Conservation (phyloP, 2,797 vertebrate species). For the Manis crassicaudata region DNA sequence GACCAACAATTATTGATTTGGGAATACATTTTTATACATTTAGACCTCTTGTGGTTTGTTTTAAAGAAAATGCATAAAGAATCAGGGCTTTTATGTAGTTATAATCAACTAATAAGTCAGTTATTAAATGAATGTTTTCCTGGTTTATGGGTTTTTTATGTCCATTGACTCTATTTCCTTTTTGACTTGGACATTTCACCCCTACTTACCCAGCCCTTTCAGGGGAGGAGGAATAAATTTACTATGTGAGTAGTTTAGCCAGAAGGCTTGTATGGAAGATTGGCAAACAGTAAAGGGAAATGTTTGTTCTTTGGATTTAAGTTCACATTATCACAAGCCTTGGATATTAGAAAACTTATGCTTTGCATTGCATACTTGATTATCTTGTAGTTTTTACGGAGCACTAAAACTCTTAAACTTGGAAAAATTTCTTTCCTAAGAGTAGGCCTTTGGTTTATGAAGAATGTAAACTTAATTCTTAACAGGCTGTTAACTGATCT, state of each 20-base stretch:
- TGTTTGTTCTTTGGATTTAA: constrained; percentile 48
- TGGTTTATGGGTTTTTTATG: background rate
- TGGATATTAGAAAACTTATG: background rate
- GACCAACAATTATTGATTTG: background rate
- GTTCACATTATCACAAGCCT: background rate
- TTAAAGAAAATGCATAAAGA: constrained; percentile 48
- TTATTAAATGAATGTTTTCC: constrained; percentile 31
- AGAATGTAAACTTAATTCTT: constrained; percentile 28
- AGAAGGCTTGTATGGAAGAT: background rate
- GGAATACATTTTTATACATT: constrained; percentile 30
- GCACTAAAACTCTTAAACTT: background rate
- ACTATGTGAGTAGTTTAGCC: background rate
- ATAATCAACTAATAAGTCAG: constrained; percentile 34
- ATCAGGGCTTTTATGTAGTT: constrained; percentile 20
- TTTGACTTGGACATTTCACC: constrained; percentile 32
- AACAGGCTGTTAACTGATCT: constrained; percentile 15
- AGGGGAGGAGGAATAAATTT: background rate
- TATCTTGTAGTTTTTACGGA: background rate
- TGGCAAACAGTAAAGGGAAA: background rate
- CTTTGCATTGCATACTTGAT: constrained; percentile 46
- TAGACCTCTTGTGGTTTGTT: background rate
- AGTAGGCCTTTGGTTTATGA: background rate
- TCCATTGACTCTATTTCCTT: background rate
- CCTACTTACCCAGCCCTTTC: background rate
- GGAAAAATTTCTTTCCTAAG: background rate